A percentile compares a stretch with the other conserved stretches of the same genome.
These are phyloP conservation scores for Porites lobata DNA, from an alignment of 92 coral and sea anemone genomes.

Conservation along the genomic window DNA sequence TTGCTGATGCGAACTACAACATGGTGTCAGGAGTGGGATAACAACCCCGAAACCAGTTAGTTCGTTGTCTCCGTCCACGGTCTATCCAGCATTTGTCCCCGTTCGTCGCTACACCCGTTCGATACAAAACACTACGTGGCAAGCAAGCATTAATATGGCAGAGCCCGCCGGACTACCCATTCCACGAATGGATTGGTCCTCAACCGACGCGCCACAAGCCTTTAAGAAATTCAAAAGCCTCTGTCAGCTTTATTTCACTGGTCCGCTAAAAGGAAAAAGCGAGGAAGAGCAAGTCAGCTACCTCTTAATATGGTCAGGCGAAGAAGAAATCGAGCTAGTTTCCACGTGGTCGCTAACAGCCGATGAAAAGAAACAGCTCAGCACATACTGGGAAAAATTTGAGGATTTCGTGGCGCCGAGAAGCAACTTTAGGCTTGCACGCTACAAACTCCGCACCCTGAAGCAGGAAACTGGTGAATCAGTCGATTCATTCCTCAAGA, in stretches of 20 bases:
- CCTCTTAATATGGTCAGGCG: constrained; percentile 61
- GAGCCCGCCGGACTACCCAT: no score
- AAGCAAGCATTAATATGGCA: no score
- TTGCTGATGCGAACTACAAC: neutral
- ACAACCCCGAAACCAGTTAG: no score
- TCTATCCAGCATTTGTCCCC: no score
- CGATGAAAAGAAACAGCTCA: constrained; percentile 25
- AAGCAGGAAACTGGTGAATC: no score
- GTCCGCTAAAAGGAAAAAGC: constrained; percentile 61
- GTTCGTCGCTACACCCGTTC: no score
- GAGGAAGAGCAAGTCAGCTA: constrained; percentile 63
- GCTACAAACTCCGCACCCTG: no score
- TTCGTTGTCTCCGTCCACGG: no score
- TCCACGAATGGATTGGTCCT: constrained; percentile 66
- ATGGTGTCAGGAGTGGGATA: no score
- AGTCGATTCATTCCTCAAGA: no score
- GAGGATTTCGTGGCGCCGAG: no score
- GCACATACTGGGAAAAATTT: neutral
- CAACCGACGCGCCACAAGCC: constrained; percentile 66
- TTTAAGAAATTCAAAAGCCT: constrained; percentile 65
- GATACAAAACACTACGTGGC: no score
- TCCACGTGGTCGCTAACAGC: constrained; percentile 55
- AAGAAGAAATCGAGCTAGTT: constrained; percentile 71
- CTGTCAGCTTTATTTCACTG: constrained; percentile 68
- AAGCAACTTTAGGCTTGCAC: constrained; percentile 36